These are phyloP conservation scores for Pomatorhinus ruficollis DNA, from an alignment of 2,113 vertebrate species.

Conservation along the genomic window DNA sequence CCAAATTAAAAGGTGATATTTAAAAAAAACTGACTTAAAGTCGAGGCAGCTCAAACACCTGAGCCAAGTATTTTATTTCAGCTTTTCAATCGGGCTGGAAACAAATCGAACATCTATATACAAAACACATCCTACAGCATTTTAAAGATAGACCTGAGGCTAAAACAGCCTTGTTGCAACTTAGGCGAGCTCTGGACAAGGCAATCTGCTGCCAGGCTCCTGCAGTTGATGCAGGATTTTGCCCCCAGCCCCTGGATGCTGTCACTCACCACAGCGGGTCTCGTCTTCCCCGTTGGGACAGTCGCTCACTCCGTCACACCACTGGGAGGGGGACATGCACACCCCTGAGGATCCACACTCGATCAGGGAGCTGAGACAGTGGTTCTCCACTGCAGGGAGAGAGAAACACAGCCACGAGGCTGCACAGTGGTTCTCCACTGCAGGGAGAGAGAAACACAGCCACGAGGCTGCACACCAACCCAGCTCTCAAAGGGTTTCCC, in stretches of 20 bases:
- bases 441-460: neutral
- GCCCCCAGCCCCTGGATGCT: neutral
- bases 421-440: conserved; percentile 23
- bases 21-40: neutral
- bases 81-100: neutral
- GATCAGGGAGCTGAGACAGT: conserved; percentile 25
- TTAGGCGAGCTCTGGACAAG: neutral
- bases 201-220: neutral
- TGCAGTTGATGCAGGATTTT: neutral
- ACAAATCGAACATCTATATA: neutral
- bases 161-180: neutral
- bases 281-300: conserved; percentile 76
- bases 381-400: conserved; percentile 29
- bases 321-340: conserved; percentile 47
- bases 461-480: neutral
- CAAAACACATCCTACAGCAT: neutral
- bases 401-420: neutral
- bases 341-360: conserved; percentile 64
- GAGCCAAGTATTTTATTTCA: neutral
- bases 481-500: neutral
- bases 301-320: conserved; percentile 68
- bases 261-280: conserved; percentile 72
- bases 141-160: neutral
- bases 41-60: neutral
- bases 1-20: neutral